Conservation (phyloP, 2,888 invertebrate species). For the Chrysolina oricalcia region DNA sequence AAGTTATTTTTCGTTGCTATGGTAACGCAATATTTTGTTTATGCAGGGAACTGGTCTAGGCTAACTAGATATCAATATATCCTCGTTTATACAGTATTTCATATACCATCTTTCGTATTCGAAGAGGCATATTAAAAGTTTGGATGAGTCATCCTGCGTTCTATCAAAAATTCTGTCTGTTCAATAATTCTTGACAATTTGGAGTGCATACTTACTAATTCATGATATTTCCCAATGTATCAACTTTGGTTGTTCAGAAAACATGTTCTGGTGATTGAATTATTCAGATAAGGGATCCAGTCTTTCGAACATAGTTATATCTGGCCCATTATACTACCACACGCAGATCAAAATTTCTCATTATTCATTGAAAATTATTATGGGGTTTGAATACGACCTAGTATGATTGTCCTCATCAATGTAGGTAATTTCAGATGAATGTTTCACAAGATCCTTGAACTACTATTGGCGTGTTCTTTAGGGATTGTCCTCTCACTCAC, state of each 20-base stretch:
- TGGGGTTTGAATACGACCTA: not conserved
- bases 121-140: too few species aligned
- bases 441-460: not conserved
- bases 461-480: not conserved
- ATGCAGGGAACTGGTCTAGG: too few species aligned
- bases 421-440: not conserved
- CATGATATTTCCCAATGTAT: too few species aligned
- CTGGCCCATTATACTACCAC: not conserved
- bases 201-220: too few species aligned
- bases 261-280: not conserved
- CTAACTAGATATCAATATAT: too few species aligned
- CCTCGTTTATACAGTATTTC: too few species aligned
- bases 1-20: too few species aligned
- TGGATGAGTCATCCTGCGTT: too few species aligned
- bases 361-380: not conserved
- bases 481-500: not conserved
- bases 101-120: too few species aligned
- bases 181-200: too few species aligned
- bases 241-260: not conserved
- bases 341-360: not conserved
- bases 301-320: not conserved
- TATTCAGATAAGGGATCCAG: not conserved
- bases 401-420: not conserved
- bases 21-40: too few species aligned
- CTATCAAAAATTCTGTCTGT: too few species aligned